Evolutionary conservation across 1,140 invertebrate species (phyloP).

Genomic region (Alviniconcha marisindica): DNA sequence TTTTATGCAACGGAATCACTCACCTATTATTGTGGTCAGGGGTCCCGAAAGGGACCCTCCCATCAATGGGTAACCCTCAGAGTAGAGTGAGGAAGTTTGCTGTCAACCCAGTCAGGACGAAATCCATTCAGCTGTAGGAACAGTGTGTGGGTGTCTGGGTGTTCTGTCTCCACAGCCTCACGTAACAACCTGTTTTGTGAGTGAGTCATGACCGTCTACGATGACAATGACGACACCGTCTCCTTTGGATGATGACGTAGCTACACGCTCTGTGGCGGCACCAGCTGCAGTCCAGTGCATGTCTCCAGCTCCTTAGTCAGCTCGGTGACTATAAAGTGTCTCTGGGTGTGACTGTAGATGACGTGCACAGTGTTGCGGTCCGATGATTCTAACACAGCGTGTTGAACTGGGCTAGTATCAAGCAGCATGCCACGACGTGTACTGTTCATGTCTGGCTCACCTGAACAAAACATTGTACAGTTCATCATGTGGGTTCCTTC

Average conservation of each 20-base stretch:
- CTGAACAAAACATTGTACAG: too few species aligned
- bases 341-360: background rate
- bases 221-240: background rate
- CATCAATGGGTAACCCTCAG: background rate
- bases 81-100: background rate
- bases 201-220: background rate
- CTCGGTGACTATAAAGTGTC: background rate
- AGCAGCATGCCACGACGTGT: background rate
- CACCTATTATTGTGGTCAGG: too few species aligned
- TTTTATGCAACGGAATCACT: too few species aligned
- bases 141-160: slow-evolving; percentile 6
- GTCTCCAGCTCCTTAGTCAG: too few species aligned
- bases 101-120: background rate
- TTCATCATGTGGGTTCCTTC: too few species aligned
- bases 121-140: background rate
- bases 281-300: too few species aligned
- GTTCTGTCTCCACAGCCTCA: background rate
- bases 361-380: background rate
- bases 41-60: too few species aligned
- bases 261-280: too few species aligned
- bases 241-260: background rate
- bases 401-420: background rate
- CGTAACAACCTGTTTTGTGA: background rate
- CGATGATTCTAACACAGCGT: background rate
- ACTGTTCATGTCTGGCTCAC: too few species aligned